phyloP scores from a whole-genome alignment of 2,888 invertebrate genomes.

The Cerastoderma edule region DNA sequence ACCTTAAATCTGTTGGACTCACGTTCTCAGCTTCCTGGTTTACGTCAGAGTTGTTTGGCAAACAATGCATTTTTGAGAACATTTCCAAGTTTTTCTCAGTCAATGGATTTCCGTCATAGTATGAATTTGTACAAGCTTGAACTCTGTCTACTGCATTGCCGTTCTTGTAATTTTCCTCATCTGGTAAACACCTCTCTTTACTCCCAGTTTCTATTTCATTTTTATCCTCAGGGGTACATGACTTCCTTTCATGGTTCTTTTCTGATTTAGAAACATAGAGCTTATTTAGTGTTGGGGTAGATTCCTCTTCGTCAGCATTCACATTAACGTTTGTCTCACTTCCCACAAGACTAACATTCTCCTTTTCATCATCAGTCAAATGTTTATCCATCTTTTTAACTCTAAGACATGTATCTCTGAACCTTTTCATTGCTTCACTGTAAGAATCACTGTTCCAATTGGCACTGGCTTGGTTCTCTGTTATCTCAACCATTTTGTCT shows the following conservation, averaged over 20 bases:
- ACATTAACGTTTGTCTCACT: neutral
- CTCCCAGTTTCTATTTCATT: neutral
- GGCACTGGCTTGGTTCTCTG: neutral
- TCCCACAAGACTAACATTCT: neutral
- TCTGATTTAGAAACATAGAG: too few species aligned
- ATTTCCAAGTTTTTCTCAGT: conserved; percentile 9
- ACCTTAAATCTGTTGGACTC: too few species aligned
- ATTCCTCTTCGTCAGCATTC: too few species aligned
- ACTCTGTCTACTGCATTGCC: neutral
- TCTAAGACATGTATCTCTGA: neutral
- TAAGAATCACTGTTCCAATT: neutral
- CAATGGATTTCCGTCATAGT: neutral
- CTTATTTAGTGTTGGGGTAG: too few species aligned
- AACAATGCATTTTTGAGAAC: conserved; percentile 17
- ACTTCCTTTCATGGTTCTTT: too few species aligned
- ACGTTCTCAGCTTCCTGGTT: too few species aligned
- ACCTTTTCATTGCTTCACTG: neutral
- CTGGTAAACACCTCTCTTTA: too few species aligned
- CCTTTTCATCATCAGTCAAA: neutral
- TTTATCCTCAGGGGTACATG: neutral
- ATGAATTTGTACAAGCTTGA: neutral
- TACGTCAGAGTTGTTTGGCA: neutral
- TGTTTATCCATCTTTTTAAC: neutral
- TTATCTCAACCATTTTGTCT: conserved; percentile 13
- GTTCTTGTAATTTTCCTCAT: neutral